These are phyloP conservation scores for Epizoanthus stellaris DNA, from an alignment of 92 coral and sea anemone species.

Conservation along the genomic window DNA sequence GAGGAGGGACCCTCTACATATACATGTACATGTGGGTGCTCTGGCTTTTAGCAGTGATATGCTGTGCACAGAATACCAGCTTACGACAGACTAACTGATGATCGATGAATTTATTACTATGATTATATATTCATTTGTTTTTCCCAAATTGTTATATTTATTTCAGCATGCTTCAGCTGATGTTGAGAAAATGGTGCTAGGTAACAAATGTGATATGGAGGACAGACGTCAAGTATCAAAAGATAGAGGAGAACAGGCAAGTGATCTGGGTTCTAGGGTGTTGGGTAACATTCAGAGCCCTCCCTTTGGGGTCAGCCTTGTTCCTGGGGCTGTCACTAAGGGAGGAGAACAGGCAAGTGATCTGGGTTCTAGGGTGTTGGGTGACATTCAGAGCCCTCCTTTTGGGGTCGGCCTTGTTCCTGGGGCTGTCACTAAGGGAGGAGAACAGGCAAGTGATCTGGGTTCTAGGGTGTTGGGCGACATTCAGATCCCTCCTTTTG, in stretches of 20 bases:
- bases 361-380: neutral
- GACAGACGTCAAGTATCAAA: conserved; percentile 96
- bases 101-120: no score
- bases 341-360: neutral
- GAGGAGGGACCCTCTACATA: no score
- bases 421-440: neutral
- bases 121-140: neutral
- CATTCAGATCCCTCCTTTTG: neutral
- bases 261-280: neutral
- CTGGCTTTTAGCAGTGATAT: no score
- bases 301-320: conserved; percentile 21
- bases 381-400: no score
- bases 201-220: conserved; percentile 98
- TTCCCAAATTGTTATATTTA: neutral
- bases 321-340: no score
- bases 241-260: conserved; percentile 40
- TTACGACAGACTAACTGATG: no score
- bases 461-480: neutral
- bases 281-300: neutral
- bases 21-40: no score
- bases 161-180: conserved; percentile 97
- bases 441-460: conserved; percentile 2
- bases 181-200: conserved; percentile 98
- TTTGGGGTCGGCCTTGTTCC: conserved; percentile 20
- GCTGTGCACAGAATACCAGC: no score